These are phyloP conservation scores for Diacarnus erythraeanus DNA, from an alignment of 37 sponge, comb jelly and placozoan species.

Conservation along the genomic window DNA sequence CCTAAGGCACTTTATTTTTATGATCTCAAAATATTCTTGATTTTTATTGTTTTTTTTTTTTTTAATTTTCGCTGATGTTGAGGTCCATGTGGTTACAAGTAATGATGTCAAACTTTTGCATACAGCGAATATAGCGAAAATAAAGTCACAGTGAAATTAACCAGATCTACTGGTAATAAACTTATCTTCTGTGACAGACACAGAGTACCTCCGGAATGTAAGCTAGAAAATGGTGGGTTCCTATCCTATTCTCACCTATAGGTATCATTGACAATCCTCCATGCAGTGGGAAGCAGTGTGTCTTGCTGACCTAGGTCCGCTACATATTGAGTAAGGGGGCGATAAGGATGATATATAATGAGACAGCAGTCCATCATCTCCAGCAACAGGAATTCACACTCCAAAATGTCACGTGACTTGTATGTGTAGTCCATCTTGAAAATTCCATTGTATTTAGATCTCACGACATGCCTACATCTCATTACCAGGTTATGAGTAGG, in stretches of 20 bases:
- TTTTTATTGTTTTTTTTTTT: too few species aligned
- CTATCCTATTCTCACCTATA: constrained; percentile 72
- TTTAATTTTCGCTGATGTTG: too few species aligned
- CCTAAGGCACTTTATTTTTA: too few species aligned
- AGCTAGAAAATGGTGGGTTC: too few species aligned
- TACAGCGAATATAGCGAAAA: too few species aligned
- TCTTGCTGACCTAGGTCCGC: constrained; percentile 87
- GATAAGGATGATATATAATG: constrained; percentile 94
- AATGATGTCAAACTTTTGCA: too few species aligned
- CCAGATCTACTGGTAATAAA: too few species aligned
- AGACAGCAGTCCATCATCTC: constrained; percentile 98
- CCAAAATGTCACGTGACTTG: constrained; percentile 64
- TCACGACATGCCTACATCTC: constrained; percentile 36
- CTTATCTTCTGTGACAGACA: too few species aligned
- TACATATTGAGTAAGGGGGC: constrained; percentile 91
- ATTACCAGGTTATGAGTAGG: constrained; percentile 40
- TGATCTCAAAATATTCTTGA: too few species aligned
- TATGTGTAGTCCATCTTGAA: constrained; percentile 70
- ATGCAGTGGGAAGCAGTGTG: constrained; percentile 78
- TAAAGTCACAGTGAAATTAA: too few species aligned
- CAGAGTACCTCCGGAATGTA: too few species aligned
- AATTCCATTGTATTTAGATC: constrained; percentile 58
- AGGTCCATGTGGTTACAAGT: too few species aligned
- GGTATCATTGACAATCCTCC: constrained; percentile 92
- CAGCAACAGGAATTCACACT: constrained; percentile 96